Evolutionary conservation across 2,888 invertebrate genomes (phyloP), one percentile per base, ranked within the genome.

Genomic region (Ormia ochracea): DNA sequence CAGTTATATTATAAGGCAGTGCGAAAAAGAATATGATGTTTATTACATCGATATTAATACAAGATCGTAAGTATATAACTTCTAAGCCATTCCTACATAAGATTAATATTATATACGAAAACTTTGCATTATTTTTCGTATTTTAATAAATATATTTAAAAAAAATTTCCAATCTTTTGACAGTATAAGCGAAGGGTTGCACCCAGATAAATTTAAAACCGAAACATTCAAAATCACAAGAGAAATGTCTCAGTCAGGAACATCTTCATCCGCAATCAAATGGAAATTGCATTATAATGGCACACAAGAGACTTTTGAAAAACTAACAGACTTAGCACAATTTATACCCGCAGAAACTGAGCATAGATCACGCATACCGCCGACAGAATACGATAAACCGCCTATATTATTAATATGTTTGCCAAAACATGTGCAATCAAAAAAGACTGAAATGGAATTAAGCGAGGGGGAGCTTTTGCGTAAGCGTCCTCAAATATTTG

Each of bases 11-110:
- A 88, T 97, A 38, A 91, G 97, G 41, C 95, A 96, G 88, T 95
- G 96, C 86, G 95, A 95, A 87, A 92, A 93, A 26, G 92, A 93
- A 82, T 96, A 96, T 86, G 93, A 95, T 86, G 92, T 93, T 66
- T 96, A 93, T 90, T 95, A 94, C 86, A 91, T 97, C 81, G 97
- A 97, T 87, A 94, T 95, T 28, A 95, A 96, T 86, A 92, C 93
- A 50, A 94, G 93, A 89, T 92, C 93, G 94, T 94, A 90, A 89
- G 85, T 82, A 50, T 33, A 68, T 36, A 7, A 19, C 19, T 17
- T 3, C 7, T 14, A 41, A 14, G 0, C 5, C 10, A 9, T 2
- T 3, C 6, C 2, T 10, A 31, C 3, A 9, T 31, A 9, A 9
- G 31, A 31, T 2, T 31, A 9, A 3, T 10, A 31, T 1, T 31